These are phyloP conservation scores for Vulpes ferrilata DNA, from an alignment of 2,113 vertebrate species.

Conservation along the genomic window DNA sequence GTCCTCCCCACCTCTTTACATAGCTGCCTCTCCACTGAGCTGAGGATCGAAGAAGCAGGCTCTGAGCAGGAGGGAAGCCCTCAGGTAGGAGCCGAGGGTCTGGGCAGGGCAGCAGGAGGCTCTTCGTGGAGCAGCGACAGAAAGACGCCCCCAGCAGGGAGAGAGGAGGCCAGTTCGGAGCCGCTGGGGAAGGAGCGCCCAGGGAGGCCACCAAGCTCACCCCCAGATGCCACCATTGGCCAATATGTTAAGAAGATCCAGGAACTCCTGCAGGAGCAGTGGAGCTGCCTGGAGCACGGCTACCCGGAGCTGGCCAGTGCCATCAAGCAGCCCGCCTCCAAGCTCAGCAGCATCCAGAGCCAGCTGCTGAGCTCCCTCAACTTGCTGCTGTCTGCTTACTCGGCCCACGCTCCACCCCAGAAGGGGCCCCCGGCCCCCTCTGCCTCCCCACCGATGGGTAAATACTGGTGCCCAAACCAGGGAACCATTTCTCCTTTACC, in stretches of 20 bases:
- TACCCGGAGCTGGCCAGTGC: constrained; percentile 92
- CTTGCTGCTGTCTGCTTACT: constrained; percentile 95
- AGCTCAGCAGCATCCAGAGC: constrained; percentile 98
- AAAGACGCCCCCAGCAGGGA: neutral
- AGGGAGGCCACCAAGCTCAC: constrained; percentile 59
- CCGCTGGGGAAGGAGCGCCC: constrained; percentile 45
- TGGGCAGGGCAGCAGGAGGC: neutral
- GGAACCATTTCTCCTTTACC: constrained; percentile 3
- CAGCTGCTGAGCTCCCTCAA: constrained; percentile 98
- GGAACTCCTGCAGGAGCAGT: constrained; percentile 97
- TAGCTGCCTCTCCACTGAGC: constrained; percentile 54
- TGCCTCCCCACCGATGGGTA: constrained; percentile 8
- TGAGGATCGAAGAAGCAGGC: constrained; percentile 81
- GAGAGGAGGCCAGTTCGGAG: constrained; percentile 28
- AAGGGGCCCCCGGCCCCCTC: constrained; percentile 54
- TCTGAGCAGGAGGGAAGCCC: constrained; percentile 34
- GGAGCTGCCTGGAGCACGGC: constrained; percentile 95
- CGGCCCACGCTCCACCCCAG: constrained; percentile 86
- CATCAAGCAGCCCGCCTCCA: constrained; percentile 93
- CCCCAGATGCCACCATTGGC: constrained; percentile 91
- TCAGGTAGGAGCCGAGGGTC: neutral
- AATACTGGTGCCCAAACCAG: constrained; percentile 11
- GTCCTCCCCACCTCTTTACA: neutral
- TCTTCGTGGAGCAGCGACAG: neutral
- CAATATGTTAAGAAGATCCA: constrained; percentile 97